A percentile compares a stretch with the other conserved stretches of the same genome.
Evolutionary conservation across 2,888 invertebrate species (phyloP).

Genomic region (Rotaria socialis): DNA sequence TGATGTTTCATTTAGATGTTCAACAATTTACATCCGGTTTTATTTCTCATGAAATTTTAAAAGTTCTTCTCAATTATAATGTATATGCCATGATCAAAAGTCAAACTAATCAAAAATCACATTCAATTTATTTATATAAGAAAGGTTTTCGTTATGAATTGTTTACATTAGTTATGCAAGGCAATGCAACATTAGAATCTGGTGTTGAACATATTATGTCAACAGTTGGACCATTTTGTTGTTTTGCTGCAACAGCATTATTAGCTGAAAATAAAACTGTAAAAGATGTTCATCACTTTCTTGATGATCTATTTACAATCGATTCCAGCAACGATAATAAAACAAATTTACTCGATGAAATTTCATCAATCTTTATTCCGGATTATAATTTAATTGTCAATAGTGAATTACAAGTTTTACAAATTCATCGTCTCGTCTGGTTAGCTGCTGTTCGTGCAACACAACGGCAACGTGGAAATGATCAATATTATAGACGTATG

Average conservation of each 20-base stretch:
- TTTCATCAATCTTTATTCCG: neutral
- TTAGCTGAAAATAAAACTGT: slow-evolving; percentile 7
- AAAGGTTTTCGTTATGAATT: slow-evolving; percentile 32
- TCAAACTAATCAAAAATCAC: neutral
- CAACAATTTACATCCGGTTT: slow-evolving; percentile 25
- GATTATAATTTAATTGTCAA: slow-evolving; percentile 30
- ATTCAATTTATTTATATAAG: slow-evolving; percentile 33
- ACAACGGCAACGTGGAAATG: neutral
- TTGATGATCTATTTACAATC: neutral
- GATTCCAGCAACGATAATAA: neutral
- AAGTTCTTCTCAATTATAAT: neutral
- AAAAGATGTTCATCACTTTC: slow-evolving; percentile 8
- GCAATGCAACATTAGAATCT: slow-evolving; percentile 19
- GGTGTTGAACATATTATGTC: slow-evolving; percentile 30
- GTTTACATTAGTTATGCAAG: slow-evolving; percentile 36
- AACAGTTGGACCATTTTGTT: slow-evolving; percentile 15
- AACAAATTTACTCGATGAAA: neutral
- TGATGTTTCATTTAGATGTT: neutral
- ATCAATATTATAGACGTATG: neutral
- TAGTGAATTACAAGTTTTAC: slow-evolving; percentile 33
- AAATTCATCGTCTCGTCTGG: slow-evolving; percentile 28
- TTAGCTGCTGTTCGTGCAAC: slow-evolving; percentile 15
- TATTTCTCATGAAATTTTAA: slow-evolving; percentile 19
- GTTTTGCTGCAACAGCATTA: slow-evolving; percentile 17
- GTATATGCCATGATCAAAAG: slow-evolving; percentile 19